Evolutionary conservation across 2,888 invertebrate species (phyloP).

Genomic region (Andrena hattorfiana): DNA sequence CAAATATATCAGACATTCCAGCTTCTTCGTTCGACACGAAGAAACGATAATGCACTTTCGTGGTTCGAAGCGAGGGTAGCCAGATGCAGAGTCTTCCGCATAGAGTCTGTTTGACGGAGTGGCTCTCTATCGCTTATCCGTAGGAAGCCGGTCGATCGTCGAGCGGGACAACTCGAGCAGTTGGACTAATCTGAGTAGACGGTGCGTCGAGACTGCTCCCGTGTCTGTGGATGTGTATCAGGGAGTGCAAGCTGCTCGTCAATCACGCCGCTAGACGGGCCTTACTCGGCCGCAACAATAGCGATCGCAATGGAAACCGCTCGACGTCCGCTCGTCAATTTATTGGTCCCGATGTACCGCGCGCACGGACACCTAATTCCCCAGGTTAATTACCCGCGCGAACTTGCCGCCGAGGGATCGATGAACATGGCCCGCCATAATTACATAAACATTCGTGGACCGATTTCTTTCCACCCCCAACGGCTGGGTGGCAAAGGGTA

Average conservation of each 20-base stretch:
- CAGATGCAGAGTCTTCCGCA: not conserved
- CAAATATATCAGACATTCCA: not conserved
- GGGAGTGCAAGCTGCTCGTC: constrained; percentile 55
- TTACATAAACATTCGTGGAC: not conserved
- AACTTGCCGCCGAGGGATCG: constrained; percentile 26
- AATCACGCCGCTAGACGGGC: constrained; percentile 61
- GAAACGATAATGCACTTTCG: not conserved
- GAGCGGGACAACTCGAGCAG: constrained; percentile 35
- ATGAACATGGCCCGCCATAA: not conserved
- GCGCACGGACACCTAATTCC: constrained; percentile 40
- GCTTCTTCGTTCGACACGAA: not conserved
- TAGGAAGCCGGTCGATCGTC: constrained; percentile 40
- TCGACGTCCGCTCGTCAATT: constrained; percentile 59
- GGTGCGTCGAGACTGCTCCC: constrained; percentile 30
- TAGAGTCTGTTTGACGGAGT: not conserved
- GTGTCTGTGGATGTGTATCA: constrained; percentile 51
- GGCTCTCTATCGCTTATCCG: constrained; percentile 32
- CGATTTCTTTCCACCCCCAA: not conserved
- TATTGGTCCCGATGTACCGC: constrained; percentile 47
- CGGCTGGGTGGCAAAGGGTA: not conserved
- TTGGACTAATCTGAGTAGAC: constrained; percentile 46
- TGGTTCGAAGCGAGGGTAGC: not conserved
- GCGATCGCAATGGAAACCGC: constrained; percentile 51
- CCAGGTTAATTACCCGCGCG: constrained; percentile 51
- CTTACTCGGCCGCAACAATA: constrained; percentile 57